Base-by-base conservation (phyloP, 1,140 invertebrate species). In the Cryptotermes secundus region DNA sequence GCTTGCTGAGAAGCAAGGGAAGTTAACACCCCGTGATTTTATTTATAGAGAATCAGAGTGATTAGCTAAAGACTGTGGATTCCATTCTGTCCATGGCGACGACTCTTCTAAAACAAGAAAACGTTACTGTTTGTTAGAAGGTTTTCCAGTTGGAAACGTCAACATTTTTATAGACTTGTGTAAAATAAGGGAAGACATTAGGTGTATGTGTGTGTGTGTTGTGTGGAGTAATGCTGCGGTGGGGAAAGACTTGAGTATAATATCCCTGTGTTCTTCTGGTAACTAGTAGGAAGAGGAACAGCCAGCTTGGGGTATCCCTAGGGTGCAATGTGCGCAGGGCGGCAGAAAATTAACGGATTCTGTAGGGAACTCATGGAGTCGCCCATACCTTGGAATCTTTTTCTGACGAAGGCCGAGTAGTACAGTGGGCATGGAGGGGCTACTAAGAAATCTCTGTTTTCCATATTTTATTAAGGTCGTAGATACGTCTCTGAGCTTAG, bases 291-390 rank as follows among this genome's bases (percentile, higher is more conserved):
- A 72, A 72, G 59, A 72, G 26, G 59, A 72, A n/a, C 3, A 72
- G 7, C 59, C 59, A 31, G 59, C 26, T 72, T 72, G 26, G 26
- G 59, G 31, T 26, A 72, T 90, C 92, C 90, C 92, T 87, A 85
- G 92, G 89, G 92, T 90, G 92, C 90, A 92, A 89, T 93, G 92
- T 93, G 92, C 92, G 92, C 92, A 93, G 92, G 92, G 92, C 92
- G 92, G 92, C 92, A 93, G 92, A 93, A 93, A 93, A 93, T 93
- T 93, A 93, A 93, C 92, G 92, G 91, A 89, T 89, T 92, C 90
- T 91, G 86, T 87, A 91, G 92, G 92, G 93, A 93, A 92, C 93
- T 91, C 92, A 91, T 88, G 59, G 59, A 72, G 14, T 2, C n/a
- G 45, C 45, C 22, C 14, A 19, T 49, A 19, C 14, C 1, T 3